Percentiles rank a stretch among this genome's conserved stretches.
phyloP scores from a whole-genome alignment of 2,113 vertebrate genomes.

The Chlorodrepanis virens region DNA sequence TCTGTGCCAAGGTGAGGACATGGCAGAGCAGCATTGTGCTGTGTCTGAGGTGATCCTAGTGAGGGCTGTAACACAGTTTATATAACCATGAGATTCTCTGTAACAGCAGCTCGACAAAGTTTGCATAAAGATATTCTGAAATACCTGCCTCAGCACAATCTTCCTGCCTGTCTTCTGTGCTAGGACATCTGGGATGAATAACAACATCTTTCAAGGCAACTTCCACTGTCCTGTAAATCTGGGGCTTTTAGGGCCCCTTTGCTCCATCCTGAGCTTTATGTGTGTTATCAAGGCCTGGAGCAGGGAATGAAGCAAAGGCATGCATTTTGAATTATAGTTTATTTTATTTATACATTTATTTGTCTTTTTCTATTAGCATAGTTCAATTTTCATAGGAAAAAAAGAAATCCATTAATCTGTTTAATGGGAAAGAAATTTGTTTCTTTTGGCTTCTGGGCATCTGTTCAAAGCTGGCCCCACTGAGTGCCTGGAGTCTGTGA shows the following conservation, averaged over 20 bases:
- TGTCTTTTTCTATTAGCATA: not conserved
- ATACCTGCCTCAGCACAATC: not conserved
- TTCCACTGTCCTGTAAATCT: not conserved
- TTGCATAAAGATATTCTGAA: not conserved
- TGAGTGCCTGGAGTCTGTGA: not conserved
- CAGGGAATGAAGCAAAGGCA: not conserved
- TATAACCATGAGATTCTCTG: not conserved
- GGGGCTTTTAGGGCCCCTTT: not conserved
- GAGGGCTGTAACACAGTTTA: not conserved
- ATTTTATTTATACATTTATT: constrained; percentile 6
- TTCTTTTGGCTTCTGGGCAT: constrained; percentile 51
- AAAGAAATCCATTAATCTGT: constrained; percentile 16
- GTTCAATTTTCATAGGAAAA: not conserved
- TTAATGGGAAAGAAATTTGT: constrained; percentile 3
- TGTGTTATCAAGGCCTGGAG: not conserved
- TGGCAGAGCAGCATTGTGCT: not conserved
- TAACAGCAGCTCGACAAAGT: not conserved
- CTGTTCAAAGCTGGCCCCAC: not conserved
- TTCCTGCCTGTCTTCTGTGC: not conserved
- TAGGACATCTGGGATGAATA: not conserved
- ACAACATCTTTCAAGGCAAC: not conserved
- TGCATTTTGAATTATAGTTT: not conserved
- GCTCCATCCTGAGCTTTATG: not conserved
- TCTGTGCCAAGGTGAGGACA: not conserved
- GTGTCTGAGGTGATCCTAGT: accelerated